Evolutionary conservation across 2,113 vertebrate species (phyloP).

Genomic region (Aegotheles bennettii): DNA sequence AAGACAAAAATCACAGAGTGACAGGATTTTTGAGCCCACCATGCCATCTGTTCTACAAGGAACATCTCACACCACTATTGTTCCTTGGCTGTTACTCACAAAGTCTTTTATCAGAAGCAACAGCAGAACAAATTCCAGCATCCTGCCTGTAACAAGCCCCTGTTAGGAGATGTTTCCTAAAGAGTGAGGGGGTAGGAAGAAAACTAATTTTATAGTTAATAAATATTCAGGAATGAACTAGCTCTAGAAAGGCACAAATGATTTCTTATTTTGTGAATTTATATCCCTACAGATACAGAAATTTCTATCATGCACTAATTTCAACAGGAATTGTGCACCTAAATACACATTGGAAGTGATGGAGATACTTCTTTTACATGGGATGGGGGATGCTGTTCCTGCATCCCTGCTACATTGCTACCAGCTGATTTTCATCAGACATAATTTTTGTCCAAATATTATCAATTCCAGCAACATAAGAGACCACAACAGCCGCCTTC

Average conservation of each 20-base stretch:
- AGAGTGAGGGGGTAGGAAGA: background rate
- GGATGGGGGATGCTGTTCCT: background rate
- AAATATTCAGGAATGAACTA: background rate
- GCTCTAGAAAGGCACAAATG: background rate
- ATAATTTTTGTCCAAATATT: background rate
- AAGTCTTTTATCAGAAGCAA: background rate
- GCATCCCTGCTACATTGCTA: background rate
- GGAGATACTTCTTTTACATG: background rate
- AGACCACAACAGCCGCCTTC: background rate
- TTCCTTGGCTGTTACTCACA: background rate
- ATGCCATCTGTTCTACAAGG: background rate
- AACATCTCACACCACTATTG: fast-evolving
- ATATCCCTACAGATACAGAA: background rate
- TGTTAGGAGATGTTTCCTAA: background rate
- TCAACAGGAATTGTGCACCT: background rate
- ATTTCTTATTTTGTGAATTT: background rate
- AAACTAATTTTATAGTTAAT: background rate
- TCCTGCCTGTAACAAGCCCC: background rate
- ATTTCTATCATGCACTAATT: background rate
- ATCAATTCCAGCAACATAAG: background rate
- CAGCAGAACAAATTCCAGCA: background rate
- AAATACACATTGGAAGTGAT: background rate
- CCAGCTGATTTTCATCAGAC: background rate
- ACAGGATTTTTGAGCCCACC: background rate
- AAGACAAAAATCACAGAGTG: background rate